Conservation (phyloP, 1,140 invertebrate species). For the Eumaeus atala region DNA sequence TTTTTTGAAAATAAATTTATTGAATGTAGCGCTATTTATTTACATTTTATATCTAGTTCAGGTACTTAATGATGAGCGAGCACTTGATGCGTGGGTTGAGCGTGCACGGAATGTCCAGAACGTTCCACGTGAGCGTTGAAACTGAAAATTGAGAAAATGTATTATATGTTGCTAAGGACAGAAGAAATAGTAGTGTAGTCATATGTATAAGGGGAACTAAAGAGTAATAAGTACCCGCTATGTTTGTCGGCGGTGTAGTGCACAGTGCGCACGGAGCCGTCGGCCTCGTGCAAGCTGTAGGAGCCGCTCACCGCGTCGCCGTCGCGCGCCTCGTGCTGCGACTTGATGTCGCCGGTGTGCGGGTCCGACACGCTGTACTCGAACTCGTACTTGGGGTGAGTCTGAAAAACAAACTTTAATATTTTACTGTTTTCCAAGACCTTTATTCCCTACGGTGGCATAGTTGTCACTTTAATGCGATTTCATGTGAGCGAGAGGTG, state of each 20-base stretch:
- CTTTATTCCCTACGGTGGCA: too few species aligned
- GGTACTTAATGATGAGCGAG: constrained; percentile 24
- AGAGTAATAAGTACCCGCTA: constrained; percentile 54
- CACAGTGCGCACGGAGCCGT: constrained; percentile 32
- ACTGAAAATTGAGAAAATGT: constrained; percentile 20
- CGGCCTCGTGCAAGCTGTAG: constrained; percentile 32
- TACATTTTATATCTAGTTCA: too few species aligned
- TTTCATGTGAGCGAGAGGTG: too few species aligned
- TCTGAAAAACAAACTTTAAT: too few species aligned
- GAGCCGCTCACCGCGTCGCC: constrained; percentile 46
- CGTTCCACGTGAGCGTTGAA: constrained; percentile 35
- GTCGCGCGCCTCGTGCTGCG: constrained; percentile 46
- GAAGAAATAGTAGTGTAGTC: too few species aligned
- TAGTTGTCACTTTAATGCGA: too few species aligned
- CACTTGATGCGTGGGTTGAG: constrained; percentile 20
- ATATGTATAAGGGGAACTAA: neutral
- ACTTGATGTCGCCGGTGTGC: constrained; percentile 47
- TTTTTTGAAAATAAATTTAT: too few species aligned
- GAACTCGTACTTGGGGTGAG: constrained; percentile 53
- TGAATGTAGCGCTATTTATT: too few species aligned
- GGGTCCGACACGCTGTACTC: constrained; percentile 56
- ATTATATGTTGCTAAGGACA: neutral
- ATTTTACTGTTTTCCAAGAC: too few species aligned
- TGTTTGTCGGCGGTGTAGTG: constrained; percentile 31
- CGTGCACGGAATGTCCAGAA: constrained; percentile 28